These are phyloP conservation scores for Micropterix aruncella DNA, from an alignment of 2,888 invertebrate species.

Conservation along the genomic window DNA sequence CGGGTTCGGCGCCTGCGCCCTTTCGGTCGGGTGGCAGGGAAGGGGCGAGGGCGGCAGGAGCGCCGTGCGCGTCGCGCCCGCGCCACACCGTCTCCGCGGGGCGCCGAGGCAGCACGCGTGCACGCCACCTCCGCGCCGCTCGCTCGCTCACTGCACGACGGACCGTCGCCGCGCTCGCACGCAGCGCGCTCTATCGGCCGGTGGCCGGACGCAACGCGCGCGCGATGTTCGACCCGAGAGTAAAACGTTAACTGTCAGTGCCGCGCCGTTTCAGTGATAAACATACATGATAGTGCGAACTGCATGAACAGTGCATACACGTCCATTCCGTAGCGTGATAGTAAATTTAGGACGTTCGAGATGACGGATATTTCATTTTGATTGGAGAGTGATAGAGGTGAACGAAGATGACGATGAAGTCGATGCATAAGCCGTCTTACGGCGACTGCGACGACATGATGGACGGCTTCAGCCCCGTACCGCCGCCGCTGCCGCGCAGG, in stretches of 20 bases:
- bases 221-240: slow-evolving; percentile 7
- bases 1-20: slow-evolving; percentile 36
- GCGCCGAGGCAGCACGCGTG: slow-evolving; percentile 17
- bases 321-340: background rate
- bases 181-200: slow-evolving; percentile 11
- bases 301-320: no score
- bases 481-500: slow-evolving; percentile 47
- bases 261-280: background rate
- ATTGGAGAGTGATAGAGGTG: slow-evolving; percentile 23
- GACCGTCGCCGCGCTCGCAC: slow-evolving; percentile 9
- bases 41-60: slow-evolving; percentile 15
- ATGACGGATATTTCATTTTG: slow-evolving; percentile 26
- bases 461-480: slow-evolving; percentile 41
- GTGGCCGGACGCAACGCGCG: slow-evolving; percentile 10
- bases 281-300: slow-evolving; percentile 7
- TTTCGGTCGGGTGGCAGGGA: no score
- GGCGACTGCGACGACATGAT: slow-evolving; percentile 39
- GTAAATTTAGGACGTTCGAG: background rate
- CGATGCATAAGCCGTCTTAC: slow-evolving; percentile 28
- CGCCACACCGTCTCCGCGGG: slow-evolving; percentile 28
- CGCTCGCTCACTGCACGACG: background rate
- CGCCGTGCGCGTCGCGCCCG: slow-evolving; percentile 17
- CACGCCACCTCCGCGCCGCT: slow-evolving; percentile 12
- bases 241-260: slow-evolving; percentile 2
- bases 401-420: slow-evolving; percentile 45